A percentile compares a stretch with the other conserved stretches of the same genome.
These are phyloP conservation scores for Trissolcus japonicus DNA, from an alignment of 2,888 invertebrate species.

Conservation along the genomic window DNA sequence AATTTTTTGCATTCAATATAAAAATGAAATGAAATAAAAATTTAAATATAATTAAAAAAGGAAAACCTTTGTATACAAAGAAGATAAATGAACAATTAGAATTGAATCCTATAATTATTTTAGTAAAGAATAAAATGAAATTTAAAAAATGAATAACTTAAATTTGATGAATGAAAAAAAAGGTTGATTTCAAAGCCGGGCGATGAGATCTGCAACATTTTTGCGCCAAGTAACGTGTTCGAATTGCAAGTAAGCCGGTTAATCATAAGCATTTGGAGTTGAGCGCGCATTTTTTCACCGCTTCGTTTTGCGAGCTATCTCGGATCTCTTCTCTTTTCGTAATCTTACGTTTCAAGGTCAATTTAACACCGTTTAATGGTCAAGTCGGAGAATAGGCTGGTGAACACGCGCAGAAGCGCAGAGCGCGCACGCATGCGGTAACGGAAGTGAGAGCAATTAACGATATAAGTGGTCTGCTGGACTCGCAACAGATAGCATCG, in stretches of 20 bases:
- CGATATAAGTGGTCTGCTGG: constrained; percentile 76
- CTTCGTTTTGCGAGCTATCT: constrained; percentile 25
- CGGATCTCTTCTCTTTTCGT: constrained; percentile 42
- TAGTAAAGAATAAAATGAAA: not conserved
- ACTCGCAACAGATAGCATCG: constrained; percentile 72
- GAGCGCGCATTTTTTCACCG: constrained; percentile 23
- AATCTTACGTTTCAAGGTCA: constrained; percentile 57
- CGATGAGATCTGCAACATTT: constrained; percentile 5
- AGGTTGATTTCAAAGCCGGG: too few relatives aligned
- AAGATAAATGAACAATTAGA: too few relatives aligned
- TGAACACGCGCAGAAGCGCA: constrained; percentile 54
- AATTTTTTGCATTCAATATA: too few relatives aligned
- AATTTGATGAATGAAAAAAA: too few relatives aligned
- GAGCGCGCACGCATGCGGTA: constrained; percentile 63
- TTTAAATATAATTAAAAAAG: too few relatives aligned
- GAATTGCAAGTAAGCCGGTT: constrained; percentile 17
- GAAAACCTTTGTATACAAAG: too few relatives aligned
- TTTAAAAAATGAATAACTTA: too few relatives aligned
- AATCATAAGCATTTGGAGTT: constrained; percentile 18
- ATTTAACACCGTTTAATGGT: constrained; percentile 59
- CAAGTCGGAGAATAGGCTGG: constrained; percentile 48
- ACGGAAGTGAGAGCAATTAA: constrained; percentile 76
- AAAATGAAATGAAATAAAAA: too few relatives aligned
- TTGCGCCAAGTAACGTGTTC: constrained; percentile 5
- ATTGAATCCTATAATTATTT: too few relatives aligned